A percentile compares a stretch with the other conserved stretches of the same genome.
phyloP scores from a whole-genome alignment of 2,888 invertebrate species.

The Xiphydria camelus region DNA sequence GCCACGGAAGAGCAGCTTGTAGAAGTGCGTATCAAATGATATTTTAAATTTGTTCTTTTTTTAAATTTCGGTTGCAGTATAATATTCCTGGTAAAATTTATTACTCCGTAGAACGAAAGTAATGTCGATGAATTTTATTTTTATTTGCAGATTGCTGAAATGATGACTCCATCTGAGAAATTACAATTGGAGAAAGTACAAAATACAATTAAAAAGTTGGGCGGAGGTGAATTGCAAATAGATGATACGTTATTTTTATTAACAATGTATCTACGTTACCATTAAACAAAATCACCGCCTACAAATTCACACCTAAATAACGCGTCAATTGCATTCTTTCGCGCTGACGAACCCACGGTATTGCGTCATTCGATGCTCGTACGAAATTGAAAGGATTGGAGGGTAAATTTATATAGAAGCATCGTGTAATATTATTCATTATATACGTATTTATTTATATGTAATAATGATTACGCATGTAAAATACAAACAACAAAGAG shows the following conservation, averaged over 20 bases:
- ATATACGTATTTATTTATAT: slow-evolving; percentile 55
- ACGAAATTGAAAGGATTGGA: too few relatives aligned
- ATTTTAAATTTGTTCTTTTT: too few relatives aligned
- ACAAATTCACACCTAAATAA: too few relatives aligned
- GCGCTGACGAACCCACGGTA: too few relatives aligned
- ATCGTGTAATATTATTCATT: slow-evolving; percentile 34
- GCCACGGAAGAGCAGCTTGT: slow-evolving; percentile 78
- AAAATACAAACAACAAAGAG: slow-evolving; percentile 58
- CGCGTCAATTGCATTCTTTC: too few relatives aligned
- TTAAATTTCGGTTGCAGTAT: neutral
- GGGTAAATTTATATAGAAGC: too few relatives aligned
- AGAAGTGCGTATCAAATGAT: slow-evolving; percentile 65
- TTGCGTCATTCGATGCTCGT: neutral
- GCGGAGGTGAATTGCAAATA: slow-evolving; percentile 76
- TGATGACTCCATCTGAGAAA: slow-evolving; percentile 83
- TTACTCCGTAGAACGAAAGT: neutral
- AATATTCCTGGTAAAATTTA: neutral
- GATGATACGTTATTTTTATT: slow-evolving; percentile 83
- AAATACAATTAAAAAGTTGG: slow-evolving; percentile 74
- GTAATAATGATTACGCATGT: slow-evolving; percentile 57
- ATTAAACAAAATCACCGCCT: slow-evolving; percentile 45
- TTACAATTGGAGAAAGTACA: slow-evolving; percentile 76
- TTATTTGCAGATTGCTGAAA: slow-evolving; percentile 73
- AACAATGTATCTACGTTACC: slow-evolving; percentile 72
- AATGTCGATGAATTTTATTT: slow-evolving; percentile 4